These are phyloP conservation scores for Drosophila ustulata DNA, from an alignment of 2,888 invertebrate species.

Conservation along the genomic window DNA sequence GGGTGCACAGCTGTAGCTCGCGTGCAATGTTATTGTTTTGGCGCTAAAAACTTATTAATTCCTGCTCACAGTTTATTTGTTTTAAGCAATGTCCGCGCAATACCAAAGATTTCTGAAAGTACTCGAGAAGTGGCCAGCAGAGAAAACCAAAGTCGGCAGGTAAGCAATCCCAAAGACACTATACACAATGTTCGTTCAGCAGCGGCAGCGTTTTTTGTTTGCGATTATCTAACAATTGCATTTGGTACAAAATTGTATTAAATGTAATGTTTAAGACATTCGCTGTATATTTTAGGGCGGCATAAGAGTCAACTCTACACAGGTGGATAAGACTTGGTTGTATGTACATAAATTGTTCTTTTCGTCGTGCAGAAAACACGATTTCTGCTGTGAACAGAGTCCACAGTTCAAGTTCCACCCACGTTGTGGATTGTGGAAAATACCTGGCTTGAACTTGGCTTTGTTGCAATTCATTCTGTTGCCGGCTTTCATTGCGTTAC, in stretches of 20 bases:
- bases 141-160: conserved; percentile 90
- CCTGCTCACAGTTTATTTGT: neutral
- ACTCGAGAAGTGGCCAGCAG: conserved; percentile 92
- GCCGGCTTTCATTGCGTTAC: neutral
- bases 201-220: conserved; percentile 22
- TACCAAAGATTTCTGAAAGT: conserved; percentile 91
- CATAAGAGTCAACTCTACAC: no score
- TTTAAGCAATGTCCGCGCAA: conserved; percentile 88
- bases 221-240: conserved; percentile 66
- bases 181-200: conserved; percentile 53
- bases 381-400: neutral
- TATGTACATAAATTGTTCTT: neutral
- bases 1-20: conserved; percentile 41
- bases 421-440: conserved; percentile 10
- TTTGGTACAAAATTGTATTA: conserved; percentile 1
- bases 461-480: conserved; percentile 9
- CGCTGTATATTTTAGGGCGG: neutral
- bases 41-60: conserved; percentile 44
- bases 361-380: neutral
- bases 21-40: conserved; percentile 60
- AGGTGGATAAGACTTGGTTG: neutral
- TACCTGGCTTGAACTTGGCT: neutral
- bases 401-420: conserved; percentile 14
- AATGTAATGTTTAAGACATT: neutral
- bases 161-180: conserved; percentile 81